Evolutionary conservation across 2,797 vertebrate genomes (phyloP).

Genomic region (Cirrhinus molitorella): DNA sequence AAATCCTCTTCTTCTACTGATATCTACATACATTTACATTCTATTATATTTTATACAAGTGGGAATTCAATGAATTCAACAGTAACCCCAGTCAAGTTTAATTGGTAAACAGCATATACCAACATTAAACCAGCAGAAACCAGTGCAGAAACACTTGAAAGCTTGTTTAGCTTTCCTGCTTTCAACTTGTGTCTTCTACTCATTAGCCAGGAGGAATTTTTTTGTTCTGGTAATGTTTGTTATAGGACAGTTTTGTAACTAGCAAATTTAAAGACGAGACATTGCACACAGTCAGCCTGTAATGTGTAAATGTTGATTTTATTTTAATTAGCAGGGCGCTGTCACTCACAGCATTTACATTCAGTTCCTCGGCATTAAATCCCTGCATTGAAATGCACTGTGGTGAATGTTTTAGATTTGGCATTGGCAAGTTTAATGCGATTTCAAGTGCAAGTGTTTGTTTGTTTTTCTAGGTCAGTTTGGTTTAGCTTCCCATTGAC

Average conservation of each 20-base stretch:
- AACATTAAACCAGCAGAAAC: background rate
- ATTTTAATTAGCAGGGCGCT: background rate
- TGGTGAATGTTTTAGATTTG: background rate
- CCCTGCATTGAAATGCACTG: background rate
- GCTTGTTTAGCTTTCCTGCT: too few relatives aligned
- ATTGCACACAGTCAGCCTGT: background rate
- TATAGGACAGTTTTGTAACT: constrained; percentile 1
- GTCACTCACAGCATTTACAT: background rate
- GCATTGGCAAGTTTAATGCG: background rate
- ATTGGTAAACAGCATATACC: background rate
- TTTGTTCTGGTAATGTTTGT: background rate
- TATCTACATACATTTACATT: constrained; percentile 25
- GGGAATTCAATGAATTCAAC: constrained; percentile 3
- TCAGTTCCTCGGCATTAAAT: background rate
- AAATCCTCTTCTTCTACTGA: background rate
- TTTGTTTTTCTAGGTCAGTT: background rate
- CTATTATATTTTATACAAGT: constrained; percentile 13
- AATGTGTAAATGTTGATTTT: constrained; percentile 6
- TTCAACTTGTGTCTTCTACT: background rate
- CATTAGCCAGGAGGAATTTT: too few relatives aligned
- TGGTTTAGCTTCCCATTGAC: background rate
- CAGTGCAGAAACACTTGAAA: background rate
- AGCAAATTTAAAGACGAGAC: background rate
- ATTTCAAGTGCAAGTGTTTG: constrained; percentile 11
- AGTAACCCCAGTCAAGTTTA: background rate